Evolutionary conservation across 2,888 invertebrate species (phyloP).

Genomic region (Acanthopleura granulata): DNA sequence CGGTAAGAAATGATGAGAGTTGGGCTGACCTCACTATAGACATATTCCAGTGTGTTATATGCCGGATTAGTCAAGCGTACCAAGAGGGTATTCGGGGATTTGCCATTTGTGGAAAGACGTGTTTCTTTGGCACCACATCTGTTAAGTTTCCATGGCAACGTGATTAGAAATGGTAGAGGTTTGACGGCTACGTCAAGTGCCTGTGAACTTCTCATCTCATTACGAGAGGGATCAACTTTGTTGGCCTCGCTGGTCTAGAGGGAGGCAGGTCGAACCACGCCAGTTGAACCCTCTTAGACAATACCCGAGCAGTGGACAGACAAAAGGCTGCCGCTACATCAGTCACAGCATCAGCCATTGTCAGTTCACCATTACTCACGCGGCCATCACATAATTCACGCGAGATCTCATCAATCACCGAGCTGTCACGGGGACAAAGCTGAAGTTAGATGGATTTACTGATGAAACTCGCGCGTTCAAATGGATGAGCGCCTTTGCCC

Average conservation of each 20-base stretch:
- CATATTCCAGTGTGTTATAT: too few relatives aligned
- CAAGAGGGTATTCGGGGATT: too few relatives aligned
- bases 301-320: not conserved
- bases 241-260: too few relatives aligned
- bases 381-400: not conserved
- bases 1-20: too few relatives aligned
- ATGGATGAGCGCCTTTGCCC: too few relatives aligned
- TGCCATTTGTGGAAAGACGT: not conserved
- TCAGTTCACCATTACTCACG: not conserved
- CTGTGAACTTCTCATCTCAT: not conserved
- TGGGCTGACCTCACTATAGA: too few relatives aligned
- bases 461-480: not conserved
- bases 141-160: not conserved
- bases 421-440: not conserved
- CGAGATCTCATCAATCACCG: not conserved
- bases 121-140: slow-evolving; percentile 1
- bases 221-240: not conserved
- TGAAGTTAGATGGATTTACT: not conserved
- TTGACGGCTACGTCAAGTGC: not conserved
- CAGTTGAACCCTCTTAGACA: too few relatives aligned
- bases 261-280: too few relatives aligned
- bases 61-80: too few relatives aligned
- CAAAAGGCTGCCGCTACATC: not conserved
- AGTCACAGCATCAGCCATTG: too few relatives aligned
- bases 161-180: slow-evolving; percentile 3